Conservation (phyloP, 1,140 invertebrate genomes). For the Habropoda laboriosa region DNA sequence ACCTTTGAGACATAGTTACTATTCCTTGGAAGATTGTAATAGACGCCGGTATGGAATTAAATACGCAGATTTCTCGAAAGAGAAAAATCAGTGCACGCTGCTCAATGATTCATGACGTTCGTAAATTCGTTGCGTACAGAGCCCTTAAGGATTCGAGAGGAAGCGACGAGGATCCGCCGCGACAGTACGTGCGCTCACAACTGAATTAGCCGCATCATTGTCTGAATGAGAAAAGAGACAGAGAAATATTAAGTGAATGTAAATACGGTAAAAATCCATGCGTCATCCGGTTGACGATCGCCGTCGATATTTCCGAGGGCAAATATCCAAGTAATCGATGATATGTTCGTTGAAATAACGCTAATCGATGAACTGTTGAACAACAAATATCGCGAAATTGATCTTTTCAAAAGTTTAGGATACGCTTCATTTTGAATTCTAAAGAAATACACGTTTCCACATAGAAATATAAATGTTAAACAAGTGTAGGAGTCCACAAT, state of each 20-base stretch:
- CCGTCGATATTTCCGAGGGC: conserved; percentile 23
- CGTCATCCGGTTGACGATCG: conserved; percentile 59
- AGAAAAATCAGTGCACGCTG: conserved; percentile 34
- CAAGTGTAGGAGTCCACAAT: no score
- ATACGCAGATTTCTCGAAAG: not conserved
- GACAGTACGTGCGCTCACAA: conserved; percentile 60
- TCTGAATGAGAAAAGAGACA: conserved; percentile 45
- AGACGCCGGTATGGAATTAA: not conserved
- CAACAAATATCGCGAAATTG: no score
- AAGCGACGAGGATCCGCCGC: conserved; percentile 34
- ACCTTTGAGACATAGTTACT: no score
- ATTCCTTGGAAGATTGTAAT: not conserved
- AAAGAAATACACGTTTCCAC: no score
- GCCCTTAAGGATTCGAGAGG: conserved; percentile 55
- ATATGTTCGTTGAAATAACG: not conserved
- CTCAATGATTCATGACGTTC: conserved; percentile 15
- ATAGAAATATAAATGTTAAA: no score
- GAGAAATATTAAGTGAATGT: conserved; percentile 55
- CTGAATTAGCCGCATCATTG: conserved; percentile 63
- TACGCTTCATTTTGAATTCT: no score
- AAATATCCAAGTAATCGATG: not conserved
- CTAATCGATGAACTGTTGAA: not conserved
- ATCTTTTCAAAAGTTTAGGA: no score
- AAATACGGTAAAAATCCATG: conserved; percentile 60
- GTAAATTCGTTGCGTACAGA: conserved; percentile 4